A percentile compares a stretch with the other conserved stretches of the same genome.
These are phyloP conservation scores for Sander lucioperca DNA, from an alignment of 2,113 vertebrate genomes.

Conservation along the genomic window DNA sequence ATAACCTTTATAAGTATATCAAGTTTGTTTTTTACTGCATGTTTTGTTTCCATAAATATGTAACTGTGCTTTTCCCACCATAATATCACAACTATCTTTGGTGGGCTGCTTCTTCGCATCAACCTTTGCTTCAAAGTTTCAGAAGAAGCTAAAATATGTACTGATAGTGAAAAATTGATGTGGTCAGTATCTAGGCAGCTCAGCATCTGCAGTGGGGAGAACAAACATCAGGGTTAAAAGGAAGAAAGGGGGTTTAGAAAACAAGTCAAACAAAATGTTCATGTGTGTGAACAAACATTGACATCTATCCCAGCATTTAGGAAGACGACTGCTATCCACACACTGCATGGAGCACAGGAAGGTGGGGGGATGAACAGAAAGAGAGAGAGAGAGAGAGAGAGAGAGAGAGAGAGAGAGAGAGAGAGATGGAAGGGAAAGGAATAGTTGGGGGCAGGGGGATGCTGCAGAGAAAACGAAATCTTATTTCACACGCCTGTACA, in stretches of 20 bases:
- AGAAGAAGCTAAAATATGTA: constrained; percentile 1
- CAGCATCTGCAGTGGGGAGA: not conserved
- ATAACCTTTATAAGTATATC: not conserved
- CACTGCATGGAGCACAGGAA: not conserved
- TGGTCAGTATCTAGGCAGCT: not conserved
- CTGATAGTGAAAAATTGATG: not conserved
- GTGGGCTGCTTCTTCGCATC: not conserved
- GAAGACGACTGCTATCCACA: not conserved
- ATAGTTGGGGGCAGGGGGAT: not conserved
- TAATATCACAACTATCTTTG: not conserved
- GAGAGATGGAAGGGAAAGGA: not conserved
- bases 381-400: not conserved
- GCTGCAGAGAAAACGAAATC: constrained; percentile 25
- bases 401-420: not conserved
- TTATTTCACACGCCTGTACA: not conserved
- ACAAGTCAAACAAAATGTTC: no score
- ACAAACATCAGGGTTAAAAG: not conserved
- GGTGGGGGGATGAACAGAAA: not conserved
- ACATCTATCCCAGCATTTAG: not conserved
- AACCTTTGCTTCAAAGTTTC: not conserved
- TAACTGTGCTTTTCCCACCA: not conserved
- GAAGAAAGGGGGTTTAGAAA: not conserved
- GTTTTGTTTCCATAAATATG: not conserved
- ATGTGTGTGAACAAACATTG: not conserved
- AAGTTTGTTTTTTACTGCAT: not conserved